Conservation (phyloP, 2,888 invertebrate genomes). For the Tetragnatha montana region DNA sequence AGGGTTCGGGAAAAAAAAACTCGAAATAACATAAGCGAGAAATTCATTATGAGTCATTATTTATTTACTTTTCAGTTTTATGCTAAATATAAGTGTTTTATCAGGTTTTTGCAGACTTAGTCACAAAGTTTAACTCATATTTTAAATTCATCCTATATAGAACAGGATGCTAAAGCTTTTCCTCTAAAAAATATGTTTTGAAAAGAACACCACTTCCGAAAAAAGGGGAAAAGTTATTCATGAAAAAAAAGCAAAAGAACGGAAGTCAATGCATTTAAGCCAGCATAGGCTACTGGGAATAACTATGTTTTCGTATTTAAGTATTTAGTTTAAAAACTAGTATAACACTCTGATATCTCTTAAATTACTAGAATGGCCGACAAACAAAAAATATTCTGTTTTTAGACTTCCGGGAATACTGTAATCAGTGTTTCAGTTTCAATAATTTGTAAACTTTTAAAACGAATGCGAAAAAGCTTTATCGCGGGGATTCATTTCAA, state of each 20-base stretch:
- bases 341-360: not conserved
- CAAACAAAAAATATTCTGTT: constrained; percentile 12
- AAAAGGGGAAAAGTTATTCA: constrained; percentile 15
- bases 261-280: constrained; percentile 14
- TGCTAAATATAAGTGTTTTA: constrained; percentile 29
- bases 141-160: constrained; percentile 51
- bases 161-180: constrained; percentile 44
- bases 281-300: not conserved
- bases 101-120: constrained; percentile 57
- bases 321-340: constrained; percentile 38
- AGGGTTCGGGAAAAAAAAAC: not conserved
- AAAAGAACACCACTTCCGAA: constrained; percentile 29
- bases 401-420: not conserved
- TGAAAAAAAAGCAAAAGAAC: not conserved
- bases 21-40: not conserved
- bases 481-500: not conserved
- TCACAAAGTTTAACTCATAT: constrained; percentile 43
- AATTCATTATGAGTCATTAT: constrained; percentile 53
- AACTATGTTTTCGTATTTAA: constrained; percentile 42
- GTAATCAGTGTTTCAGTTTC: constrained; percentile 9
- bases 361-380: constrained; percentile 10
- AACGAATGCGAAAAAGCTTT: not conserved
- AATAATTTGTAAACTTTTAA: not conserved
- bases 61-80: constrained; percentile 55
- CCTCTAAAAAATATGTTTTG: constrained; percentile 46